phyloP scores from a whole-genome alignment of 2,888 invertebrate species.

The Synanthedon vespiformis region DNA sequence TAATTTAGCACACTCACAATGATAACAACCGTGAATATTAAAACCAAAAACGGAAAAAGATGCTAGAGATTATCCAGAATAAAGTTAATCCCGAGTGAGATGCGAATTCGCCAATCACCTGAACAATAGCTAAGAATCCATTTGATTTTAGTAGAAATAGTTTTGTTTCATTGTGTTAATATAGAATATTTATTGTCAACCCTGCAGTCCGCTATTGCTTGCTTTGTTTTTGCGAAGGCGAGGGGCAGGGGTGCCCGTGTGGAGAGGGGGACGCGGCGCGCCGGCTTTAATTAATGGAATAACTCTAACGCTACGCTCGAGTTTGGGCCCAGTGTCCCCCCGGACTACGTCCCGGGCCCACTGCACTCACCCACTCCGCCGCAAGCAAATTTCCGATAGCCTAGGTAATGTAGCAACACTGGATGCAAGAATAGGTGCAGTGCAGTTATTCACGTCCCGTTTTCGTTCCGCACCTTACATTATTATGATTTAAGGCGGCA shows the following conservation, averaged over 20 bases:
- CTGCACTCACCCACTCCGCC: conserved; percentile 12
- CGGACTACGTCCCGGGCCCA: conserved; percentile 13
- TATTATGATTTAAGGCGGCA: conserved; percentile 62
- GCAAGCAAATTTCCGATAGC: not conserved
- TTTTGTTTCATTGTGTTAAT: not conserved
- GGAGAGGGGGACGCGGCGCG: conserved; percentile 13
- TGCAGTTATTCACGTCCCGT: conserved; percentile 10
- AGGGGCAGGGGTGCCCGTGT: conserved; percentile 12
- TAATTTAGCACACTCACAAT: no score
- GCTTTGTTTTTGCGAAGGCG: conserved; percentile 43
- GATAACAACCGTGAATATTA: no score
- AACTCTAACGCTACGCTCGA: conserved; percentile 32
- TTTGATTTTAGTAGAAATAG: no score
- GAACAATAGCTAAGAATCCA: no score
- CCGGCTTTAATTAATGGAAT: conserved; percentile 62
- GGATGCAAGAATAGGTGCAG: not conserved
- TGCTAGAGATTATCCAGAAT: no score
- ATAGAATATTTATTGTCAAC: conserved; percentile 23
- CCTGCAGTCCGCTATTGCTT: conserved; percentile 40
- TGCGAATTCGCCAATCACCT: no score
- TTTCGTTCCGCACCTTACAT: conserved; percentile 48
- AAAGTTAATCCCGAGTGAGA: no score
- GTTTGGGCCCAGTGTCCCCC: conserved; percentile 16
- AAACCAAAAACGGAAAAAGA: no score
- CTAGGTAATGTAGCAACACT: not conserved